Evolutionary conservation across 2,888 invertebrate genomes (phyloP), one percentile per base, ranked within the genome.

Genomic region (Lasioglossum vierecki): DNA sequence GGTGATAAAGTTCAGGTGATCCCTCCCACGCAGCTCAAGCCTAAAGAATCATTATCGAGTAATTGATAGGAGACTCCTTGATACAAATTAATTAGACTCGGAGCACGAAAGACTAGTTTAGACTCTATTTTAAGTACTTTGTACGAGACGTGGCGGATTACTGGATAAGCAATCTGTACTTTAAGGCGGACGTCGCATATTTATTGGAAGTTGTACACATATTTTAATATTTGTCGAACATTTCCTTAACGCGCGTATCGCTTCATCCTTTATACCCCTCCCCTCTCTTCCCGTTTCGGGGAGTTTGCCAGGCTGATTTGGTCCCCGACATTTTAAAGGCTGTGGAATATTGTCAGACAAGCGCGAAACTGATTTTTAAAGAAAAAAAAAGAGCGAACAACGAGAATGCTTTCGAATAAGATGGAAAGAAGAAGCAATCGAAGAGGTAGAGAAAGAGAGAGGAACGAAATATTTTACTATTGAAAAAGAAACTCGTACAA

Each of bases 91-190:
- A 90, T 90, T 93, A 93, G 90, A 90, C 83, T 79, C 93, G 90
- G 76, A 91, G 88, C 86, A 91, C 91, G 88, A 93, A 93, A 93
- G 89, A 90, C 88, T 93, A 94, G 93, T 85, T 91, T 94, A 93
- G 92, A 91, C 87, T 92, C 91, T 94, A 94, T 93, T 94, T 93
- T 93, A 94, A 92, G 93, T 94, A 94, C 92, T 92, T 93, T 91
- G 88, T 93, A 91, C 89, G 84, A 91, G 88, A 91, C 77, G 80
- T 76, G 89, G 84, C 82, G 86, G 88, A 88, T 85, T 89, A 90
- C 75, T 88, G 89, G 79, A 88, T 92, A 93, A 93, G 91, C 90
- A 89, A 92, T 89, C 85, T 88, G 89, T 92, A 93, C 88, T 93
- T 91, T 91, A 66, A 91, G 84, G 80, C 88, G 87, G 89, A 90